Conservation (phyloP, 2,797 vertebrate genomes). For the Rallus crepitans region DNA sequence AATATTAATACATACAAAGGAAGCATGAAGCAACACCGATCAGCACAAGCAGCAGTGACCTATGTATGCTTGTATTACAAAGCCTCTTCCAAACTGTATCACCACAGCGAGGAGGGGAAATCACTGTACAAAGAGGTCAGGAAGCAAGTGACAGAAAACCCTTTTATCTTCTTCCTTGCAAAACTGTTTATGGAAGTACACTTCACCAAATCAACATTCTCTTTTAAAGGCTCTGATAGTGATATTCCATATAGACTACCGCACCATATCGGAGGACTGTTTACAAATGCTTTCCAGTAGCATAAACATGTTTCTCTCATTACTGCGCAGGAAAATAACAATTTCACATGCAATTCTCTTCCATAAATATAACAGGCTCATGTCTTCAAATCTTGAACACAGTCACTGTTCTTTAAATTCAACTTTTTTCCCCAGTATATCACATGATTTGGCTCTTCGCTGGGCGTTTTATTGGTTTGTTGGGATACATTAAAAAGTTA, state of each 20-base stretch:
- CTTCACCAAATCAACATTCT: background rate
- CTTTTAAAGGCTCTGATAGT: background rate
- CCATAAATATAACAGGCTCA: background rate
- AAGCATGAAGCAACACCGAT: background rate
- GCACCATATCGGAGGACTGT: background rate
- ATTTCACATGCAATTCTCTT: background rate
- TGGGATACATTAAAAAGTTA: background rate
- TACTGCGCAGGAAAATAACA: background rate
- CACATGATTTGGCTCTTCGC: background rate
- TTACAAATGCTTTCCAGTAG: background rate
- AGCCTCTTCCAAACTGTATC: background rate
- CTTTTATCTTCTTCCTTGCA: background rate
- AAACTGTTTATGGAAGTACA: background rate
- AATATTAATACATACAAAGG: background rate
- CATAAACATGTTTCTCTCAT: background rate
- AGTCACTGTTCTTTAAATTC: background rate
- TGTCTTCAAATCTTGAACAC: background rate
- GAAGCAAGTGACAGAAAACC: background rate
- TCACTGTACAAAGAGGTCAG: background rate
- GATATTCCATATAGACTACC: background rate
- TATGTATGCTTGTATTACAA: background rate
- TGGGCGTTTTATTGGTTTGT: background rate
- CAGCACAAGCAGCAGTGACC: background rate
- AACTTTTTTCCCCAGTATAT: rapidly evolving
- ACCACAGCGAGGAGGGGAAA: background rate